Evolutionary conservation across 1,140 invertebrate species (phyloP), one percentile per base, ranked within the genome.

Genomic region (Aphidius gifuensis): DNA sequence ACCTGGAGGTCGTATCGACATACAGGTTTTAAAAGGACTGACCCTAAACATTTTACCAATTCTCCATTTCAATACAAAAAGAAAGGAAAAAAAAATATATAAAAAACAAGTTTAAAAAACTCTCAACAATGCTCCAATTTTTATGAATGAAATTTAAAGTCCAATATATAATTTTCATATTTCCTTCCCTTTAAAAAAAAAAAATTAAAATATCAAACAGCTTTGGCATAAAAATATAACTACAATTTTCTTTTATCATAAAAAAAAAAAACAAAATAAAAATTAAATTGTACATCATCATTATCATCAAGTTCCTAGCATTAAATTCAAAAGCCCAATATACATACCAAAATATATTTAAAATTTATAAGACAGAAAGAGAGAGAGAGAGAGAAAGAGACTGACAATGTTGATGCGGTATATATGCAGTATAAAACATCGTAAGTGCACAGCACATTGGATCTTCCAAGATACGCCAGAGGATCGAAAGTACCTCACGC

Each of bases 401-500:
- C 32, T 53, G 51, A 53, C 49, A 51, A 43, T 48, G 38, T 42
- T 46, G 58, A 53, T 53, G 51, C 51, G 32, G 51, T 53, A 53
- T 53, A 32, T 32, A 39, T 38, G 58, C 58, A 48, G 58, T 42
- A 60, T 60, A 60, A 60, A 51, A 48, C 45, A 16, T 16, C 48
- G 45, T 58, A 48, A 47, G 45, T 46, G 45, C 57, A 44, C 57
- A 16, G 7, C 11, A 58, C 45, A 40, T 16, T 45, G 57, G 38
- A 74, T 70, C 66, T 66, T 62, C 66, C 67, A 71, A 71, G 71
- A 68, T 64, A 62, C 66, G 47, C 49, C 42, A 38, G 51, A 53
- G 51, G 51, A 71, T 66, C 66, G 68, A 69, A 66, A 50, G 65
- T 65, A 65, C 46, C 49, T 65, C 58, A 50, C 58, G 68, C 69